Conservation (phyloP, 2,113 vertebrate genomes). For the Chlamydotis undulata region DNA sequence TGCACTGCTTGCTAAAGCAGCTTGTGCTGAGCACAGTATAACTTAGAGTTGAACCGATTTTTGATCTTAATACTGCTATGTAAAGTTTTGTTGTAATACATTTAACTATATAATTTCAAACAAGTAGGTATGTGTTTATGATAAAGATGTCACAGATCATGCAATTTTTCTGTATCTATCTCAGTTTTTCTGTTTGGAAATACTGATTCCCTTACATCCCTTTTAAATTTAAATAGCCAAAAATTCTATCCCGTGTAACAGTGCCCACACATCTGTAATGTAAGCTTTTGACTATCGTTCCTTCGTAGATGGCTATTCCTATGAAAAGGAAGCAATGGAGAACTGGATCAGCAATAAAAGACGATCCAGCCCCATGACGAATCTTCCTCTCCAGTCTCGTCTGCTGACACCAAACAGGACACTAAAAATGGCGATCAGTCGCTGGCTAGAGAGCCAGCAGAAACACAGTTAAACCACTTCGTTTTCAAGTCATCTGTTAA, state of each 20-base stretch:
- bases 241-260: no score
- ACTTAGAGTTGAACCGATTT: neutral
- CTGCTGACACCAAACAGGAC: conserved; percentile 91
- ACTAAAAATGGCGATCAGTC: conserved; percentile 92
- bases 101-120: neutral
- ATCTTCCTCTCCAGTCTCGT: conserved; percentile 85
- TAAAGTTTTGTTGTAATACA: neutral
- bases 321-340: conserved; percentile 91
- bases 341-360: conserved; percentile 89
- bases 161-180: neutral
- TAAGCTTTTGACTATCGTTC: neutral
- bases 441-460: conserved; percentile 82
- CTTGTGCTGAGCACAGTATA: no score
- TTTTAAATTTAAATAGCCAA: neutral
- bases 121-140: neutral
- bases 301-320: conserved; percentile 93
- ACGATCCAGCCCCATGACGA: conserved; percentile 96
- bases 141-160: neutral
- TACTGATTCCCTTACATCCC: neutral
- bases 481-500: neutral
- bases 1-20: neutral
- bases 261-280: neutral
- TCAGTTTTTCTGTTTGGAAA: neutral
- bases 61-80: neutral
- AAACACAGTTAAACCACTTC: neutral